Base-by-base conservation (phyloP, 2,797 vertebrate genomes). In the Astyanax mexicanus region DNA sequence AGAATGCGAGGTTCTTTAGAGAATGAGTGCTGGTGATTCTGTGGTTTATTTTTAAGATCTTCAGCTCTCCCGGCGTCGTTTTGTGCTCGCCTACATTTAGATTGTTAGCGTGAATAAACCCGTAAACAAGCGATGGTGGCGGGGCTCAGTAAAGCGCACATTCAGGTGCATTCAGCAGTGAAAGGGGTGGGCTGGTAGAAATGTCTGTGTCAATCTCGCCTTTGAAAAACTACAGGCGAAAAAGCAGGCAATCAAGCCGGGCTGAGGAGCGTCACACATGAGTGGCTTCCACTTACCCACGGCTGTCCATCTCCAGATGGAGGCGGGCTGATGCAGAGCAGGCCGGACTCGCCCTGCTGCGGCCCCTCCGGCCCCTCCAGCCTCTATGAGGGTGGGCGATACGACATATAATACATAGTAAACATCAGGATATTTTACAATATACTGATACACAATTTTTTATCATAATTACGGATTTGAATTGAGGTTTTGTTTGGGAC, bases 261-360 rank as follows among this genome's bases (percentile, higher is more conserved):
- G 23, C 38, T 85, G 83, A 79, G 86, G 80, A 81, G 64, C 51
- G 81, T 89, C 85, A 86, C 89, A 88, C 90, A 83, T 80, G 83
- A 88, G 79, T 84, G 80, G 80, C 60, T 89, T 82, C 81, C 76
- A 69, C 82, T 85, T 77, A 72, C 57, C 64, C 69, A 67, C 27
- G 47, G 65, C 66, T 72, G 72, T 51, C 79, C 79, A 61, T 78
- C 65, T 73, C 70, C 72, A 77, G 47, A 77, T 66, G 58, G 70
- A 62, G 64, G 70, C 47, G 51, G 70, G 66, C 51, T 42, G 70
- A 68, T 75, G 42, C 71, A 74, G 27, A 65, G 55, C 45, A 23
- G 45, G 37, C 67, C 69, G 54, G 52, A 55, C 35, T 69, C 72
- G 55, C 45, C 45, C 40, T 32, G 15, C 45, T 80, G 35, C 23